Base-by-base conservation (phyloP, 1,140 invertebrate genomes). In the Hydropsyche tenuis region DNA sequence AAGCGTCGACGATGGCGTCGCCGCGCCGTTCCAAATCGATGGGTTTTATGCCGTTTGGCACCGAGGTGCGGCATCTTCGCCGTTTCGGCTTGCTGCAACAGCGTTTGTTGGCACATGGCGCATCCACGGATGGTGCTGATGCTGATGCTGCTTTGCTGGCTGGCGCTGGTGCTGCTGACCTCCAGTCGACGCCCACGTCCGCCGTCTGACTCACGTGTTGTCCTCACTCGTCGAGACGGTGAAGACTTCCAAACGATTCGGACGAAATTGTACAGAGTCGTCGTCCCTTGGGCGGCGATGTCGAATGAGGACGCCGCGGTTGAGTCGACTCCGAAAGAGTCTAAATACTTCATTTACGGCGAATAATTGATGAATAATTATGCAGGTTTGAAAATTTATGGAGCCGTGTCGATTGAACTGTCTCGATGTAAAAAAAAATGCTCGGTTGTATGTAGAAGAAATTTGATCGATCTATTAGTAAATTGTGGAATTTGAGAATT, bases 121-220 rank as follows among this genome's bases (percentile, higher is more conserved):
- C 56, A 25, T 60, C 56, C 25, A 22, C 20, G 4, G 56, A 22
- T 27, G 48, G 23, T 25, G 23, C 23, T 60, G 16, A 1, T 56
- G 56, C 20, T 60, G 56, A 60, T 14, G 56, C 56, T 14, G 56
- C 30, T 23, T n/a, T n/a, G n/a, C n/a, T n/a, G n/a, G n/a, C n/a
- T n/a, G n/a, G n/a, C 4, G 56, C 56, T 60, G 56, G 56, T 60
- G 56, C 56, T 60, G 56, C 56, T 60, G 56, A 60, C 56, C 56
- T 60, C 56, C 56, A 60, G 56, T 23, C 12, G 22, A 25, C 56
- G 56, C 56, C 56, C 56, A 60, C 56, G 22, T 20, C 23, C 3
- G 56, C 25, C 3, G 56, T 60, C 56, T 60, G 56, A 60, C 56
- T 60, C 56, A 60, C 56, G 20, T 27, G 7, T 56, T 60, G 56